A percentile compares a stretch with the other conserved stretches of the same genome.
Conservation (phyloP, 1,140 invertebrate species). For the Nomia melanderi region DNA sequence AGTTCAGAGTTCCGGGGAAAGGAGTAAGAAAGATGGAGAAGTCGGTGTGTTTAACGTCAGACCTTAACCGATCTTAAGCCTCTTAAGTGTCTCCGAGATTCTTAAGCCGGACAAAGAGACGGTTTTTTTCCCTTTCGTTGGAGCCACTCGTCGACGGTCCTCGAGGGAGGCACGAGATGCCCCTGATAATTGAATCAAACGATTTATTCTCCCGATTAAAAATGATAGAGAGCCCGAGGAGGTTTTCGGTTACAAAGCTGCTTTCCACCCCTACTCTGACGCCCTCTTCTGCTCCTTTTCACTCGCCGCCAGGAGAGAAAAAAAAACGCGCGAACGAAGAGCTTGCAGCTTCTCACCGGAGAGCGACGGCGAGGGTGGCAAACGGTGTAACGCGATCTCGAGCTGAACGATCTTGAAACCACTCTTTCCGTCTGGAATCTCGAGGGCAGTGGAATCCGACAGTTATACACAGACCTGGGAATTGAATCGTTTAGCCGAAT, state of each 20-base stretch:
- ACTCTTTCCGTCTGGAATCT: slow-evolving; percentile 23
- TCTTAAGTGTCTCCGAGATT: slow-evolving; percentile 77
- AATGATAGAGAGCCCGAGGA: slow-evolving; percentile 75
- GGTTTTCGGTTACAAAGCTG: slow-evolving; percentile 78
- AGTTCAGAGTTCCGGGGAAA: slow-evolving; percentile 26
- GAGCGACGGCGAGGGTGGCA: slow-evolving; percentile 49
- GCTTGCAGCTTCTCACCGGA: slow-evolving; percentile 53
- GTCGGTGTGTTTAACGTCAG: slow-evolving; percentile 70
- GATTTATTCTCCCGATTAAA: slow-evolving; percentile 81
- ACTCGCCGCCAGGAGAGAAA: slow-evolving; percentile 36
- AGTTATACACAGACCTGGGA: no score
- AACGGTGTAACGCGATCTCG: slow-evolving; percentile 64
- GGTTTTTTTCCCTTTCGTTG: slow-evolving; percentile 72
- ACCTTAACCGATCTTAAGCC: slow-evolving; percentile 78
- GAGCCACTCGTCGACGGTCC: slow-evolving; percentile 51
- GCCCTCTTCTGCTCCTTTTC: slow-evolving; percentile 51
- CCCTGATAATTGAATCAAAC: slow-evolving; percentile 81
- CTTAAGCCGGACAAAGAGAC: slow-evolving; percentile 79
- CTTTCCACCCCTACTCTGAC: slow-evolving; percentile 69
- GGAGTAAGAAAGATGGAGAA: slow-evolving; percentile 30
- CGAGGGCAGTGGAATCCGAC: not conserved
- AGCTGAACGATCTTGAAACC: slow-evolving; percentile 32
- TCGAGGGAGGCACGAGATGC: slow-evolving; percentile 66
- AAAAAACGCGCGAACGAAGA: slow-evolving; percentile 56
- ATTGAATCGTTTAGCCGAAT: no score